Evolutionary conservation across 2,888 invertebrate species (phyloP), one percentile per base, ranked within the genome.

Genomic region (Rutpela maculata): DNA sequence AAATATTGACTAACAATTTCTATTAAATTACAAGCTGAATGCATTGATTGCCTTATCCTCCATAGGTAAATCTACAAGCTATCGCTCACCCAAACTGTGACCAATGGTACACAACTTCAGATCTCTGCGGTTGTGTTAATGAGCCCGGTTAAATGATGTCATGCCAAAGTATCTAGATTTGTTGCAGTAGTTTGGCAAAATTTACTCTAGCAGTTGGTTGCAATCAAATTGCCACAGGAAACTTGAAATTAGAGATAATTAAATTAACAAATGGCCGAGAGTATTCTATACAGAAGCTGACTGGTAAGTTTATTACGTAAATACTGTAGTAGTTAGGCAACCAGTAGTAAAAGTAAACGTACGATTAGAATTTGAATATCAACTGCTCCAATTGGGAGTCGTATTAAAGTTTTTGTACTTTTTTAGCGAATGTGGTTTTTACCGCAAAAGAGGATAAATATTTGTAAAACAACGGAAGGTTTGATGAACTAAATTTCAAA

Each of bases 171-270:
- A 60, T 50, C 60, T 62, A 70, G 43, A 70, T 70, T 70, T 70
- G 70, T 70, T 70, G 60, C 70, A 70, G 70, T 26, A 70, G 60
- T 70, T 70, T 43, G 22, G 43, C 43, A 43, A 70, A 70, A 70
- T 70, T 70, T 62, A 70, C 70, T 60, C 70, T 43, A 19, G 60
- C 70, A 59, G 70, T 60, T 69, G 60, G 70, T 50, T 70, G 70
- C 70, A 70, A 57, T 60, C 70, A 50, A 70, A 70, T 60, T 70
- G 77, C 77, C 75, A 65, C 66, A 71, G 76, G 80, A 74, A 74
- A 78, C 71, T 63, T 43, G 78, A 76, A 80, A 80, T 78, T 78
- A 78, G 75, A 67, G 75, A 77, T 78, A 80, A 80, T 78, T 74
- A 77, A 80, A 78, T 78, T 68, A 68, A 71, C 74, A 80, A 80